These are phyloP conservation scores for Nomada flava DNA, from an alignment of 2,888 invertebrate genomes.

Conservation along the genomic window DNA sequence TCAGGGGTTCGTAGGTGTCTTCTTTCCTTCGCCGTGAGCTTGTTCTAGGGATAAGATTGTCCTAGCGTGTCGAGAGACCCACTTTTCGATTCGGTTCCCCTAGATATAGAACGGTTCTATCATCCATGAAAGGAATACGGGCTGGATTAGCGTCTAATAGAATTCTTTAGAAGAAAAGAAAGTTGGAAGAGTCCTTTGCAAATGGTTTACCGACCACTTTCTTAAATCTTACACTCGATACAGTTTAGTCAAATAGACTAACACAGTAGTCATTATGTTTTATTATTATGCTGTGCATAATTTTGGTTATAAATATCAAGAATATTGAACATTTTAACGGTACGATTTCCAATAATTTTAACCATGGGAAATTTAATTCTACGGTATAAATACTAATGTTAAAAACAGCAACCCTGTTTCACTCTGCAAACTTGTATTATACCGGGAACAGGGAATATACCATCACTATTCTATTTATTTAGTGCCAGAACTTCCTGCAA, in stretches of 20 bases:
- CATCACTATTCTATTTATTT: too few relatives aligned
- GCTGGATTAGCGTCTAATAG: constrained; percentile 53
- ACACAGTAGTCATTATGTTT: background rate
- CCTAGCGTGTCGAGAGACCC: constrained; percentile 58
- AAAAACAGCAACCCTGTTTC: too few relatives aligned
- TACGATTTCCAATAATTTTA: too few relatives aligned
- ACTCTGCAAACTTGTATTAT: too few relatives aligned
- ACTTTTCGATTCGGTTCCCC: constrained; percentile 55
- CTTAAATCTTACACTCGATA: background rate
- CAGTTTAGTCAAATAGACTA: constrained; percentile 38
- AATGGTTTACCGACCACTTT: background rate
- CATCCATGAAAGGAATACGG: constrained; percentile 57
- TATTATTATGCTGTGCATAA: too few relatives aligned
- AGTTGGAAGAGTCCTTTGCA: background rate
- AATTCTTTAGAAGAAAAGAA: constrained; percentile 42
- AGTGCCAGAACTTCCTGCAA: too few relatives aligned
- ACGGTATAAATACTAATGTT: too few relatives aligned
- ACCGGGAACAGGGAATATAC: too few relatives aligned
- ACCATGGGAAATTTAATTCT: too few relatives aligned
- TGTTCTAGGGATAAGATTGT: constrained; percentile 58
- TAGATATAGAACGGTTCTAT: constrained; percentile 38
- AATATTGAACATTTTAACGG: too few relatives aligned
- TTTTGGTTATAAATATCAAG: too few relatives aligned
- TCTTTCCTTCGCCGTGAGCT: constrained; percentile 26
- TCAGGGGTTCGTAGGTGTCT: constrained; percentile 48